phyloP scores from a whole-genome alignment of 1,140 invertebrate genomes.

The Lysiphlebus fabarum region DNA sequence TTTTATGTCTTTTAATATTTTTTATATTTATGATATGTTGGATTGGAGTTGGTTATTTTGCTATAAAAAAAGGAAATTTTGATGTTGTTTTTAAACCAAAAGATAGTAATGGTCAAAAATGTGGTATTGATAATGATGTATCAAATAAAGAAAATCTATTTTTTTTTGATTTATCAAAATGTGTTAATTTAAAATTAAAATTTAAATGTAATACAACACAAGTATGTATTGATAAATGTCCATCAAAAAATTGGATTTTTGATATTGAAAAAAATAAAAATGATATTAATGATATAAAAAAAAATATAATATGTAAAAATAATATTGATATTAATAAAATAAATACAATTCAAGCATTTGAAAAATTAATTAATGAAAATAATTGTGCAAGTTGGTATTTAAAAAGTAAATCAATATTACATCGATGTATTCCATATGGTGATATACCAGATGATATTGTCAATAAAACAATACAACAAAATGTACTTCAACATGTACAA shows the following conservation, averaged over 20 bases:
- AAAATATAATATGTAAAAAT: conserved; percentile 66
- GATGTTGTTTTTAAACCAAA: conserved; percentile 76
- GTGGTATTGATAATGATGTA: conserved; percentile 71
- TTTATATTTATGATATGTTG: conserved; percentile 73
- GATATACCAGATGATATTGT: no score
- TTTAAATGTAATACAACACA: conserved; percentile 74
- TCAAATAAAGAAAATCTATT: conserved; percentile 70
- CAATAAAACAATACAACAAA: no score
- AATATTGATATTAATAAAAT: conserved; percentile 53
- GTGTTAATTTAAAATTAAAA: conserved; percentile 65
- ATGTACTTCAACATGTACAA: no score
- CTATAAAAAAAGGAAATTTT: conserved; percentile 71
- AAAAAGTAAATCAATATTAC: conserved; percentile 54
- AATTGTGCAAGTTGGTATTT: conserved; percentile 76
- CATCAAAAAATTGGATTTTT: conserved; percentile 37
- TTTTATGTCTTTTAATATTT: conserved; percentile 81
- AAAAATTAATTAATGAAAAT: conserved; percentile 54
- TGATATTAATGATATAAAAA: conserved; percentile 47
- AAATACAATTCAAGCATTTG: conserved; percentile 42
- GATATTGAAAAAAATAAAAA: conserved; percentile 12
- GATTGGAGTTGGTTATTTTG: conserved; percentile 68
- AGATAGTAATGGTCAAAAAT: conserved; percentile 70
- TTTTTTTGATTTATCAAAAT: conserved; percentile 82
- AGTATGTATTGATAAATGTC: conserved; percentile 80
- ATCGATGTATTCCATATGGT: conserved; percentile 35